Evolutionary conservation across 2,888 invertebrate genomes (phyloP).

Genomic region (Drosophila helvetica): DNA sequence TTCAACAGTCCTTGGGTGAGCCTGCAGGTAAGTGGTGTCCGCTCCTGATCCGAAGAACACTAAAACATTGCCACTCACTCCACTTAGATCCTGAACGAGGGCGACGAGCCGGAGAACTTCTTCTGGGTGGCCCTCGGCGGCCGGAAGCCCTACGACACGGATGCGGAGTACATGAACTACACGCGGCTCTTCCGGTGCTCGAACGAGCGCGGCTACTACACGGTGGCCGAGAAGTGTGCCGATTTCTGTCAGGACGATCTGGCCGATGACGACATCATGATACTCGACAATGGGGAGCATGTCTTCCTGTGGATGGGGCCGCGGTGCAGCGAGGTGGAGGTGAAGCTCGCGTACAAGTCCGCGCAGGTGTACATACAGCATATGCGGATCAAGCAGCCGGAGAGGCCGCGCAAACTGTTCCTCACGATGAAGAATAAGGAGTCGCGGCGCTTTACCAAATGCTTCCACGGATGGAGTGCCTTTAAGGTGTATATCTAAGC

Average conservation of each 20-base stretch:
- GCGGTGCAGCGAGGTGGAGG: conserved; percentile 98
- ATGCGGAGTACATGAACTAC: conserved; percentile 96
- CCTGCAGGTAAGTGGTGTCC: conserved; percentile 86
- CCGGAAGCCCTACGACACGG: conserved; percentile 93
- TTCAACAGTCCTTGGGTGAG: conserved; percentile 93
- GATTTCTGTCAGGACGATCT: conserved; percentile 93
- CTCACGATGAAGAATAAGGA: conserved; percentile 98
- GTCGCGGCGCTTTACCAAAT: conserved; percentile 96
- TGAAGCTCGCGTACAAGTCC: conserved; percentile 98
- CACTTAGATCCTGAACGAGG: conserved; percentile 91
- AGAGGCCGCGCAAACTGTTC: conserved; percentile 94
- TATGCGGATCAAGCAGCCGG: conserved; percentile 96
- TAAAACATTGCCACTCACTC: too few species aligned
- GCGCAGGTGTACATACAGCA: conserved; percentile 99
- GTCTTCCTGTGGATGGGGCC: conserved; percentile 99
- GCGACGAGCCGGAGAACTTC: conserved; percentile 98
- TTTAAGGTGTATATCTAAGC: conserved; percentile 86
- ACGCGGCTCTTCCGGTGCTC: conserved; percentile 98
- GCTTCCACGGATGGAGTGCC: conserved; percentile 99
- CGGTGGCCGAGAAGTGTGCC: conserved; percentile 98
- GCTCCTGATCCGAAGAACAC: too few species aligned
- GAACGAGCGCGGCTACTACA: conserved; percentile 99
- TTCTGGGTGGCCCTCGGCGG: conserved; percentile 99
- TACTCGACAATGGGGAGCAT: conserved; percentile 98
- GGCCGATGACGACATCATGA: conserved; percentile 99